phyloP scores from a whole-genome alignment of 2,888 invertebrate species.

The Liodrosophila aerea region DNA sequence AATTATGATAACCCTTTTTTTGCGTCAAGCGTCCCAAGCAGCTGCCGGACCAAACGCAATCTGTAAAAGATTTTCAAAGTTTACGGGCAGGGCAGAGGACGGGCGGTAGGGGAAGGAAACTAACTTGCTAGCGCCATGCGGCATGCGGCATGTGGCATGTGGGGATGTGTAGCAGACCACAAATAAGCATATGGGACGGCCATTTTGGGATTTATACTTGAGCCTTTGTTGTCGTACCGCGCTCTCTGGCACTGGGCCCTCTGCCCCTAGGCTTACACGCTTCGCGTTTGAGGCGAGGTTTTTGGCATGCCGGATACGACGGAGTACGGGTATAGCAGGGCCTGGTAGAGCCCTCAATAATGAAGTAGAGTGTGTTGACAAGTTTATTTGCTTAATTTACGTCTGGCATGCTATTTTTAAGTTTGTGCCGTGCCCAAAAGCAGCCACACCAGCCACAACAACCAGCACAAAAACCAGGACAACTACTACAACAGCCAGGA shows the following conservation, averaged over 20 bases:
- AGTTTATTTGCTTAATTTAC: conserved; percentile 63
- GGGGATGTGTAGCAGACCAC: conserved; percentile 5
- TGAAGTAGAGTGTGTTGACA: conserved; percentile 65
- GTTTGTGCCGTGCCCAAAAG: conserved; percentile 28
- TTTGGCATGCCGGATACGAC: neutral
- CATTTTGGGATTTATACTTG: conserved; percentile 16
- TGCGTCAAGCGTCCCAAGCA: neutral
- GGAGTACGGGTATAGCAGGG: neutral
- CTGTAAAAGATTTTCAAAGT: conserved; percentile 4
- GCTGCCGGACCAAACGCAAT: neutral
- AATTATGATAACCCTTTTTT: neutral
- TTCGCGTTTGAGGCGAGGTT: too few relatives aligned
- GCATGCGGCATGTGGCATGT: too few relatives aligned
- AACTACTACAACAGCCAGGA: too few relatives aligned
- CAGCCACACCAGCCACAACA: neutral
- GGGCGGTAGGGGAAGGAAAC: too few relatives aligned
- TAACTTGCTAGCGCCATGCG: too few relatives aligned
- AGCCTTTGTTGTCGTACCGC: neutral
- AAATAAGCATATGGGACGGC: conserved; percentile 16
- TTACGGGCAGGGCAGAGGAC: too few relatives aligned
- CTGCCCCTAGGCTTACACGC: neutral
- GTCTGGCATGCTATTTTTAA: conserved; percentile 57
- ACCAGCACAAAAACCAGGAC: too few relatives aligned
- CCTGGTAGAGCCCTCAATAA: conserved; percentile 34
- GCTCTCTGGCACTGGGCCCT: neutral